Conservation (phyloP, 1,140 invertebrate genomes). For the Listronotus bonariensis region DNA sequence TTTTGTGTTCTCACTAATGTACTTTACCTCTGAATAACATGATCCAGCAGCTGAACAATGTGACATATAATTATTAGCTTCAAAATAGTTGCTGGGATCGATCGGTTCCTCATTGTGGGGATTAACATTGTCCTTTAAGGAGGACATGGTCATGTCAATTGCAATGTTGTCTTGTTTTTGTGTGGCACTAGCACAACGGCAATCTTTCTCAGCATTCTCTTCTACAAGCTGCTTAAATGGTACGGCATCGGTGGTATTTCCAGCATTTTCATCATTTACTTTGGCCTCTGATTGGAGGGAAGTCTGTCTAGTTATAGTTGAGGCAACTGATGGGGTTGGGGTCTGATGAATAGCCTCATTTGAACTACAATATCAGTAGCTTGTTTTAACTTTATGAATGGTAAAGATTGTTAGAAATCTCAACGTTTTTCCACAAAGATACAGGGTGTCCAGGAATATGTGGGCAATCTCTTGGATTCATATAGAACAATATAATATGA, state of each 20-base stretch:
- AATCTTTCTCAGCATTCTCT: too few species aligned
- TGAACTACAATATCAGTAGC: neutral
- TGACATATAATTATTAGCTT: constrained; percentile 31
- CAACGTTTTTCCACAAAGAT: too few species aligned
- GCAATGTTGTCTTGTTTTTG: neutral
- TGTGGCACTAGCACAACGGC: too few species aligned
- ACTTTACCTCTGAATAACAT: constrained; percentile 35
- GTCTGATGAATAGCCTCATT: neutral
- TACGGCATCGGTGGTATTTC: constrained; percentile 9
- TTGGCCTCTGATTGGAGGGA: too few species aligned
- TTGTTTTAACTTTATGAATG: too few species aligned
- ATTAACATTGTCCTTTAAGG: neutral
- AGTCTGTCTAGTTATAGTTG: neutral
- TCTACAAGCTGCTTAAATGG: neutral
- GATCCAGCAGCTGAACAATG: constrained; percentile 41
- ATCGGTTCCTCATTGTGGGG: neutral
- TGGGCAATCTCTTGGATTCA: too few species aligned
- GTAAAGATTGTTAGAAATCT: too few species aligned
- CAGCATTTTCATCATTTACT: neutral
- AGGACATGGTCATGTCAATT: constrained; percentile 8
- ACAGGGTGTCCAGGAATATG: too few species aligned
- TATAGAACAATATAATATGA: too few species aligned
- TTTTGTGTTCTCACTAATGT: too few species aligned
- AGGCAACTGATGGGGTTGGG: constrained; percentile 13
- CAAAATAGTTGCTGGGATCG: constrained; percentile 13